Evolutionary conservation across 2,888 invertebrate genomes (phyloP), one percentile per base, ranked within the genome.

Genomic region (Caenorhabditis drosophilae): DNA sequence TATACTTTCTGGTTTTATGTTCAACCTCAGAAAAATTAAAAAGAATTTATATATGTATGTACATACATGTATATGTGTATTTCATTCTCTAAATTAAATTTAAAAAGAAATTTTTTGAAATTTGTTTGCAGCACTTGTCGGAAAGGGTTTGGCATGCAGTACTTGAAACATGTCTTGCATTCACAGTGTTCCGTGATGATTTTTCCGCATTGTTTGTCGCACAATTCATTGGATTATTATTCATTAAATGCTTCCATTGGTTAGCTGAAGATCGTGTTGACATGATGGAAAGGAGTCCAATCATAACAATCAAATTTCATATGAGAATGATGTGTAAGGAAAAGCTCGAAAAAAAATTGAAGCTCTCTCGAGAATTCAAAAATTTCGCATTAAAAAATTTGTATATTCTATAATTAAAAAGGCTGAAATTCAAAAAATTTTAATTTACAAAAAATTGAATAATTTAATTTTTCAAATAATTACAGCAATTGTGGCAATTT

Each of bases 81-180:
- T n/a, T n/a, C n/a, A n/a, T n/a, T n/a, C n/a, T n/a, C n/a, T n/a
- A n/a, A n/a, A n/a, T n/a, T n/a, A n/a, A n/a, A n/a, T n/a, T n/a
- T n/a, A n/a, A n/a, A n/a, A n/a, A n/a, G n/a, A n/a, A n/a, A n/a
- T n/a, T n/a, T n/a, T n/a, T n/a, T n/a, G n/a, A n/a, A n/a, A n/a
- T n/a, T n/a, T n/a, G n/a, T n/a, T n/a, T n/a, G n/a, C 86, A 93
- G 92, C 96, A 97, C 87, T 87, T 98, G 80, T 91, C 96, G 85
- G 98, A 98, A 85, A 89, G 95, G 75, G 93, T 95, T 45, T 96
- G 98, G 97, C 98, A 98, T 87, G 97, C 98, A 7, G 90, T 99
- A 62, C 96, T 97, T n/a, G 98, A 99, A 87, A 98, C 98, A 20
- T 98, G 98, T 86, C 87, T 99, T 80, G 98, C 98, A 11, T 98